Conservation (phyloP, 2,113 vertebrate species). For the Tonatia bakeri region DNA sequence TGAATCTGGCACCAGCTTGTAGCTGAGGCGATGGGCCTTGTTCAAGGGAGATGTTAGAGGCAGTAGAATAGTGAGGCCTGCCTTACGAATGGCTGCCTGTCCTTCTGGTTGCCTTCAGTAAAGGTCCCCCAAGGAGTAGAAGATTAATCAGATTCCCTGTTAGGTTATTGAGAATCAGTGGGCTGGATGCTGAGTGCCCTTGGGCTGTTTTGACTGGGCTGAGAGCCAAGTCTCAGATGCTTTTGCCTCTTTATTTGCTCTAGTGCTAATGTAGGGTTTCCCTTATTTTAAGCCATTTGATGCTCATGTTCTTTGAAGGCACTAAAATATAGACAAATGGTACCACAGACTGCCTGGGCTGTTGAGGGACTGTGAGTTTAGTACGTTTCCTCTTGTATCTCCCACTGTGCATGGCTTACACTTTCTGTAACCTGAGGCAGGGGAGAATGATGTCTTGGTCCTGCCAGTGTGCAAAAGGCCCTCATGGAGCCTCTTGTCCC, state of each 20-base stretch:
- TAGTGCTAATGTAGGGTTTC: not conserved
- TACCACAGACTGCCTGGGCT: not conserved
- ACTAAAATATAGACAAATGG: not conserved
- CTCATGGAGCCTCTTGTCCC: not conserved
- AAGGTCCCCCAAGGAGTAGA: not conserved
- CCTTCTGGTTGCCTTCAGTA: not conserved
- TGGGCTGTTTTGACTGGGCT: not conserved
- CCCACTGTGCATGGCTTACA: not conserved
- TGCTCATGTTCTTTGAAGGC: not conserved
- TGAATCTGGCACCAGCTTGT: not conserved
- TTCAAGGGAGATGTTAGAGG: not conserved
- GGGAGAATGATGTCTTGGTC: not conserved
- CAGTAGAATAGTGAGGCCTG: not conserved
- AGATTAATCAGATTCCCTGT: slow-evolving; percentile 1
- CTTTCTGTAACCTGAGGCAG: not conserved
- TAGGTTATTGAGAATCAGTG: not conserved
- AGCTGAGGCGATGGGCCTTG: not conserved
- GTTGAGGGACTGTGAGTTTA: not conserved
- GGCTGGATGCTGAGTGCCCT: not conserved
- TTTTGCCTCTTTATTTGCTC: slow-evolving; percentile 10
- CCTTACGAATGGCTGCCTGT: not conserved
- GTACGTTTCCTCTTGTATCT: not conserved
- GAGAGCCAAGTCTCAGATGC: not conserved
- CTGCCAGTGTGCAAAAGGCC: not conserved
- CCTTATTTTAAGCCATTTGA: not conserved